Evolutionary conservation across 1,140 invertebrate genomes (phyloP).

Genomic region (Thaumetopoea pityocampa): DNA sequence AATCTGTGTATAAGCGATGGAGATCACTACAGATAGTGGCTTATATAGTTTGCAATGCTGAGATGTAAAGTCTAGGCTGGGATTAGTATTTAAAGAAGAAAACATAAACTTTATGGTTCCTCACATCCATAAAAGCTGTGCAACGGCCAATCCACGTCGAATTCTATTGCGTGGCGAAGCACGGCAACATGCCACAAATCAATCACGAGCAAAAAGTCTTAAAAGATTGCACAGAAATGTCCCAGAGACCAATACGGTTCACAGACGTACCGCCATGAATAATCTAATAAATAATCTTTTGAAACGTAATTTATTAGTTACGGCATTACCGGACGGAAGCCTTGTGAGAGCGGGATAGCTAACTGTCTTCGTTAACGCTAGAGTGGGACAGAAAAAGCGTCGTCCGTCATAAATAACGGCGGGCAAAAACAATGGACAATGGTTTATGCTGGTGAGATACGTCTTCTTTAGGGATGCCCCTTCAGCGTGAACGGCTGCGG

Average conservation of each 20-base stretch:
- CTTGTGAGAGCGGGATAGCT: slow-evolving; percentile 30
- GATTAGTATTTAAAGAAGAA: no score
- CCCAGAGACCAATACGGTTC: slow-evolving; percentile 68
- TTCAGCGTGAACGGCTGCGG: slow-evolving; percentile 18
- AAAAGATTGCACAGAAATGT: slow-evolving; percentile 50
- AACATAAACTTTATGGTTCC: neutral
- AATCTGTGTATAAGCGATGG: no score
- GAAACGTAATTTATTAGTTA: slow-evolving; percentile 66
- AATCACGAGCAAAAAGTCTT: slow-evolving; percentile 46
- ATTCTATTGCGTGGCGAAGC: slow-evolving; percentile 36
- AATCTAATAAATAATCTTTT: slow-evolving; percentile 75
- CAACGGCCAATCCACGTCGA: slow-evolving; percentile 23
- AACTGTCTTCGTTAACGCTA: slow-evolving; percentile 13
- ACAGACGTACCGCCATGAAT: slow-evolving; percentile 61
- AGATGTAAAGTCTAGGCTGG: no score
- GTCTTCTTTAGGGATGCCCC: slow-evolving; percentile 63
- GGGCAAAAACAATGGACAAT: slow-evolving; percentile 74
- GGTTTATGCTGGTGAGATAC: slow-evolving; percentile 66
- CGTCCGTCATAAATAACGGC: slow-evolving; percentile 71
- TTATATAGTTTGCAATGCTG: no score
- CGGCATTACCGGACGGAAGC: slow-evolving; percentile 65
- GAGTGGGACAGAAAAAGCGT: slow-evolving; percentile 43
- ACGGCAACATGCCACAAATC: slow-evolving; percentile 47
- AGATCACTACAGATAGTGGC: no score
- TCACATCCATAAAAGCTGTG: slow-evolving; percentile 22